Evolutionary conservation across 2,888 invertebrate genomes (phyloP), one percentile per base, ranked within the genome.

Genomic region (Drosophila falleni): DNA sequence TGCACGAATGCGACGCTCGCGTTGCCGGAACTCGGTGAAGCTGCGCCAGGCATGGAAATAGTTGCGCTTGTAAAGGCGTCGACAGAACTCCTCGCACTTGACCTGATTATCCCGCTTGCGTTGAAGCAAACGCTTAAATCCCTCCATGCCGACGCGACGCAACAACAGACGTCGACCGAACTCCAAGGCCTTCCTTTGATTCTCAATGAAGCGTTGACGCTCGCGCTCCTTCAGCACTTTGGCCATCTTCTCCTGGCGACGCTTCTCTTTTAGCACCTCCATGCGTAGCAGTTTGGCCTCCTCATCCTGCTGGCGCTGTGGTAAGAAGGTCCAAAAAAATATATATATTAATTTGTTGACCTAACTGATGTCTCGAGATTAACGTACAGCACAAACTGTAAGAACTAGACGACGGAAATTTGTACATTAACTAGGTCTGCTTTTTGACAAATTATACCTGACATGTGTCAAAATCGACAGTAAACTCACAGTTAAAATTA

Each of bases 171-270:
- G 91, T 2, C 92, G 91, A 65, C 93, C 91, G 70, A 93, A 93
- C n/a, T 91, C 85, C 19, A 92, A 80, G 0, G 94, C 93, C 76
- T 90, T 93, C 29, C 91, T 89, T n/a, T 91, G 87, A 70, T 93
- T 93, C 64, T 93, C 92, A 13, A 93, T 71, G 63, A 90, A 93
- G 37, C 90, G 90, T 74, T 93, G 93, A 5, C 93, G 89, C 74
- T 94, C 94, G 78, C 94, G 94, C 89, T 94, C 95, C 80, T 94
- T 94, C 71, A 94, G 91, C 66, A 95, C 94, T 81, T 94, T 95
- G 29, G 95, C 94, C 78, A 94, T 93, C 90, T 95, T 95, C 86
- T 96, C 94, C 78, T 93, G 94, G 62, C 93, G 94, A 19, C 94
- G 93, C 84, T 94, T 95, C 71, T 95, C 94, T 81, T 94, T 94